Evolutionary conservation across 35 echinoderm and acorn worm species (phyloP).

Genomic region (Hemicentrotus pulcherrimus): DNA sequence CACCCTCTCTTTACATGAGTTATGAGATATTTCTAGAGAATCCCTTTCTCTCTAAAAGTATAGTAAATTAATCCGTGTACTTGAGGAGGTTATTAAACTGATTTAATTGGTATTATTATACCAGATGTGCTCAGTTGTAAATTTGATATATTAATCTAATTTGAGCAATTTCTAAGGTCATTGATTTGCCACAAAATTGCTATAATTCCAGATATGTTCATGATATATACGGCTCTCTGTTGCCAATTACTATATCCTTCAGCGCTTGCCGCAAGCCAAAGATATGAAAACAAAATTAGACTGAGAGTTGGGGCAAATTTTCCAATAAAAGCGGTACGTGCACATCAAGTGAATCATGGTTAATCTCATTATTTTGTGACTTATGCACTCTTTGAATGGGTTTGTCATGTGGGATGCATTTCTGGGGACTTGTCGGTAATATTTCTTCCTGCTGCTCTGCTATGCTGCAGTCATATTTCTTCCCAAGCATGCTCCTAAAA

Average conservation of each 20-base stretch:
- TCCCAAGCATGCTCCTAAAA: not conserved
- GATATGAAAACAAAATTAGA: not conserved
- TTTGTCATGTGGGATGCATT: not conserved
- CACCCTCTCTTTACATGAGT: too few relatives aligned
- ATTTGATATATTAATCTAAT: not conserved
- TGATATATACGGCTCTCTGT: not conserved
- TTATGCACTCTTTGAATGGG: not conserved
- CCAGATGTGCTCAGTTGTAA: not conserved
- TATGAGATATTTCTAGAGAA: too few relatives aligned
- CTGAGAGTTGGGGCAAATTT: not conserved
- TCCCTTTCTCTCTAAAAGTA: too few relatives aligned
- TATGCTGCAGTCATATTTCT: not conserved
- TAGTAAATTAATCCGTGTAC: too few relatives aligned
- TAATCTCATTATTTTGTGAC: not conserved
- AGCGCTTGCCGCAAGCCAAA: not conserved
- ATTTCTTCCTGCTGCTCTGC: not conserved
- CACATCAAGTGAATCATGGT: not conserved
- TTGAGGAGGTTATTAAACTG: not conserved
- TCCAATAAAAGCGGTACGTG: not conserved
- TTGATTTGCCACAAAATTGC: not conserved
- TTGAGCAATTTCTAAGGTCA: not conserved
- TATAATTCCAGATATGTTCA: not conserved
- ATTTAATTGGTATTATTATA: not conserved
- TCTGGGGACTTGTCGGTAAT: not conserved
- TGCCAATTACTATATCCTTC: not conserved